A percentile compares a stretch with the other conserved stretches of the same genome.
Conservation (phyloP, 2,888 invertebrate genomes). For the Dimorphilus gyrociliatus region DNA sequence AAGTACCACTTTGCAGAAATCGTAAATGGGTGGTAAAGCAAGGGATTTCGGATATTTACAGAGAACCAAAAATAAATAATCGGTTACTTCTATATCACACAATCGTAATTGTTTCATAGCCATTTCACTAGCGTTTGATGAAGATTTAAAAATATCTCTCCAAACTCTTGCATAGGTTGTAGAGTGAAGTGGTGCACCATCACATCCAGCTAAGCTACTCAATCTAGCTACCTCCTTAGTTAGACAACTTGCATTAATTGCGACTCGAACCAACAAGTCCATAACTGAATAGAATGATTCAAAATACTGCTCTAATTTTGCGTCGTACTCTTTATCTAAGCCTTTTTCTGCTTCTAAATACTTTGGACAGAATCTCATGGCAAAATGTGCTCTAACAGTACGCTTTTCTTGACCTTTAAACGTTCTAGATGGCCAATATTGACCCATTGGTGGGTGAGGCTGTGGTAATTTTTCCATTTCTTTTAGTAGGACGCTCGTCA, state of each 20-base stretch:
- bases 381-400: too few species aligned
- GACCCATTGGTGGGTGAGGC: too few species aligned
- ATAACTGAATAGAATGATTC: conserved; percentile 74
- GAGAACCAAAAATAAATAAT: too few species aligned
- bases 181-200: conserved; percentile 68
- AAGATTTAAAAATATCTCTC: conserved; percentile 66
- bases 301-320: conserved; percentile 58
- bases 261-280: conserved; percentile 67
- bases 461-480: too few species aligned
- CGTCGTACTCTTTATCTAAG: conserved; percentile 59
- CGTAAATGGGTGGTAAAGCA: too few species aligned
- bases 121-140: conserved; percentile 40
- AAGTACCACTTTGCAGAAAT: too few species aligned
- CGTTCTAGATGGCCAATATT: too few species aligned
- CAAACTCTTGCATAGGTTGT: conserved; percentile 76
- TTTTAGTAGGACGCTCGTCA: too few species aligned
- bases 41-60: too few species aligned
- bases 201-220: conserved; percentile 64
- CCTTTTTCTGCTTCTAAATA: conserved; percentile 42
- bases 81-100: too few species aligned
- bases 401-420: too few species aligned
- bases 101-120: background rate
- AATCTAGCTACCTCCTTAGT: conserved; percentile 67
- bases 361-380: background rate
- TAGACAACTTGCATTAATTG: conserved; percentile 69